These are phyloP conservation scores for Apeltes quadracus DNA, from an alignment of 2,113 vertebrate species.

Conservation along the genomic window DNA sequence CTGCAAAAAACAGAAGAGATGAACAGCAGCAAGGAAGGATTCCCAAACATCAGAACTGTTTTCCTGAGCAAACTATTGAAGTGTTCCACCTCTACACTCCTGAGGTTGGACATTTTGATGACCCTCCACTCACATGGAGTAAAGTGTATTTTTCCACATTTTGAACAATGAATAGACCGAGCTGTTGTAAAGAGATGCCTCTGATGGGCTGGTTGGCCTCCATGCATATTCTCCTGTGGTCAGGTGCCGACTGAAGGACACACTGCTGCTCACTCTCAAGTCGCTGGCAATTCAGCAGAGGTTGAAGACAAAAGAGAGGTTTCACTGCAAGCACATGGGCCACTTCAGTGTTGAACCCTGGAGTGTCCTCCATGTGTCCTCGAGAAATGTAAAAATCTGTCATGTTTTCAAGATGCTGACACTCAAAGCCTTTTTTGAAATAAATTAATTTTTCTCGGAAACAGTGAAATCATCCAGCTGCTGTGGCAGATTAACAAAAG, in stretches of 20 bases:
- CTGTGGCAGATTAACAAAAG: not conserved
- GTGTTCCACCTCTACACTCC: not conserved
- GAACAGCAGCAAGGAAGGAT: not conserved
- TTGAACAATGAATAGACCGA: not conserved
- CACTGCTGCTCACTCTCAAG: not conserved
- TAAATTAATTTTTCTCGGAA: not conserved
- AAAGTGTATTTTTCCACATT: not conserved
- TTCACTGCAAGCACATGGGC: not conserved
- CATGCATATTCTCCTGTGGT: no score
- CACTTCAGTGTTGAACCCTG: not conserved
- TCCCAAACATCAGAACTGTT: not conserved
- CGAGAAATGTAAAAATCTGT: not conserved
- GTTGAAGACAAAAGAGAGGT: not conserved
- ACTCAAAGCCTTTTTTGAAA: not conserved
- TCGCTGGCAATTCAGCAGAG: not conserved
- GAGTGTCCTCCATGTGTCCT: not conserved
- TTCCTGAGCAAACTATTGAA: not conserved
- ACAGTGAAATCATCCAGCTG: not conserved
- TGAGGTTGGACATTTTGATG: not conserved
- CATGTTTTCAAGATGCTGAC: not conserved
- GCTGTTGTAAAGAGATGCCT: not conserved
- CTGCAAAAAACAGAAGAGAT: not conserved
- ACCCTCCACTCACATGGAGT: not conserved
- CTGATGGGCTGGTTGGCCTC: not conserved
- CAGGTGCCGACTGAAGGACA: conserved; percentile 19